phyloP scores from a whole-genome alignment of 2,113 vertebrate species.

The Paraplagusia blochii region DNA sequence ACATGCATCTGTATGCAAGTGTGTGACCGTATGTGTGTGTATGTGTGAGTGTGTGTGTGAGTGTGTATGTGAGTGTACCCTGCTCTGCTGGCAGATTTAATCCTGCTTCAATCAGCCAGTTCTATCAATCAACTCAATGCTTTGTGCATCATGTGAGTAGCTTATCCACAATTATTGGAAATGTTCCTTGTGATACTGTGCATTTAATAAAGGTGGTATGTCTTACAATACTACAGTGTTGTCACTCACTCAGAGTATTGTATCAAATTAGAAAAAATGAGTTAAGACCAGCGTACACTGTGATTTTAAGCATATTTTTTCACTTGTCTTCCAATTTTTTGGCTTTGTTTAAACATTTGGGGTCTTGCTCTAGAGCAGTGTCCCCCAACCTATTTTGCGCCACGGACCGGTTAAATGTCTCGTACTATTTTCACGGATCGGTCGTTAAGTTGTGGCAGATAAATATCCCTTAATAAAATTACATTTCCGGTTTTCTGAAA shows the following conservation, averaged over 20 bases:
- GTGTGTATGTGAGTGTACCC: conserved; percentile 24
- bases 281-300: background rate
- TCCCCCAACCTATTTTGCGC: no score
- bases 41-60: conserved; percentile 24
- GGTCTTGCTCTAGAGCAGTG: no score
- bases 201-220: conserved; percentile 96
- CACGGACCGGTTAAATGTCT: no score
- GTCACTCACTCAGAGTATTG: background rate
- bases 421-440: no score
- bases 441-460: no score
- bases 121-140: conserved; percentile 82
- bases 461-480: no score
- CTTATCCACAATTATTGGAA: conserved; percentile 92
- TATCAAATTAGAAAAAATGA: no score
- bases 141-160: conserved; percentile 97
- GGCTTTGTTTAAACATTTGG: no score
- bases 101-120: conserved; percentile 87
- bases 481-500: no score
- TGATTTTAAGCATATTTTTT: background rate
- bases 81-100: conserved; percentile 88
- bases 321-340: no score
- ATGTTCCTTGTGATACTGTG: conserved; percentile 97
- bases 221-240: conserved; percentile 78
- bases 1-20: conserved; percentile 33
- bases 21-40: conserved; percentile 38